Percentiles rank a stretch among this genome's conserved stretches.
Evolutionary conservation across 2,113 vertebrate species (phyloP).

Genomic region (Bubo scandiacus): DNA sequence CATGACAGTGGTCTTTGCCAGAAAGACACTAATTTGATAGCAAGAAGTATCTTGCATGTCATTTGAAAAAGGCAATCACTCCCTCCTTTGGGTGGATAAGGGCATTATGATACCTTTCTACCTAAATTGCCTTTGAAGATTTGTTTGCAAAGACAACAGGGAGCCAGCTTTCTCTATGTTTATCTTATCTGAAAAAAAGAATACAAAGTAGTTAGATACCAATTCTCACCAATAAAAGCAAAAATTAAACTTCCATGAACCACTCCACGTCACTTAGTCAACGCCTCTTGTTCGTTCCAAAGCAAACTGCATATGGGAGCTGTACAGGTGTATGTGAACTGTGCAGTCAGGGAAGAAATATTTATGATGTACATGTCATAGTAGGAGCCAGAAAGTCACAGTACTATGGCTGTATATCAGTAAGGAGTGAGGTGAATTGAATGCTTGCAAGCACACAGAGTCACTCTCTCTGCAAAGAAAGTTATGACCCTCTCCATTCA

Average conservation of each 20-base stretch:
- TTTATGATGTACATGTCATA: neutral
- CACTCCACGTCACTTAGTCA: neutral
- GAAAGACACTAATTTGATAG: neutral
- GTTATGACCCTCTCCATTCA: neutral
- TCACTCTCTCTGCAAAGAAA: neutral
- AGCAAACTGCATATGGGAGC: neutral
- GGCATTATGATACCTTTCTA: neutral
- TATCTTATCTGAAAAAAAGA: neutral
- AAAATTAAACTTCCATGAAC: neutral
- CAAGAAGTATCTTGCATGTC: neutral
- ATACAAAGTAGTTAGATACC: neutral
- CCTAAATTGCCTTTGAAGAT: neutral
- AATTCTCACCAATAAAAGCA: neutral
- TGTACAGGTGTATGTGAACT: neutral
- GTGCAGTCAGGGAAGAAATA: neutral
- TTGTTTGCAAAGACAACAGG: neutral
- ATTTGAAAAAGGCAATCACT: neutral
- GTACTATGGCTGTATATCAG: neutral
- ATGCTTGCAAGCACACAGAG: neutral
- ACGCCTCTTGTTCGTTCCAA: neutral
- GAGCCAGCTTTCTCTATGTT: neutral
- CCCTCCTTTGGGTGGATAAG: neutral
- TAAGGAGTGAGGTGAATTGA: neutral
- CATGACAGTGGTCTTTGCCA: neutral
- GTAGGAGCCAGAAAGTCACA: neutral